Base-by-base conservation (phyloP, 92 coral and sea anemone genomes). In the Bergia sp. region DNA sequence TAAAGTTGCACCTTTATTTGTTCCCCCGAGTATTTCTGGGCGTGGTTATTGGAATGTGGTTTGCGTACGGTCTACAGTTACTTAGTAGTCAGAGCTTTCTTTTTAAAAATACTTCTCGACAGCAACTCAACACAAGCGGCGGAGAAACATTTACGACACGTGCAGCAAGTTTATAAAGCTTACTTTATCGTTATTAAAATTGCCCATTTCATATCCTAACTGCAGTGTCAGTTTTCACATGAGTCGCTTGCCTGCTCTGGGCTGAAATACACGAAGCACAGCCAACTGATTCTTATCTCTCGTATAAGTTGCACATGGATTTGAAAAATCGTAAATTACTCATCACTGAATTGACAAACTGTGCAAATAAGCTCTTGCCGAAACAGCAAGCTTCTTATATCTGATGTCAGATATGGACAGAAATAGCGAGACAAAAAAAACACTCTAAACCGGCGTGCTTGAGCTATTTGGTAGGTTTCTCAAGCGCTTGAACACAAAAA, bases 251-350 rank as follows among this genome's bases (percentile, higher is more conserved):
- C 47, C 37, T 5, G 64, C 64, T 38, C 40, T 29, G 44, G 29
- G 65, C 37, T 71, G 45, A 69, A 37, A 71, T 43, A 45, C 53
- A 45, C 20, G 66, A 71, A 47, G 47, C 78, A 45, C 66, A 66
- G 47, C 67, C 75, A 42, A 42, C 61, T 66, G 87, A 84, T 84
- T 84, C 78, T 84, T 84, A 84, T 84, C 87, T 84, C 67, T 67
- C 15, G 41, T 71, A 47, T 15, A 71, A 49, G 42, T 84, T 74
- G 87, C 87, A 84, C 87, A 84, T 84, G 57, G 87, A 69, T 72
- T 82, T 36, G 23, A 29, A 84, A 84, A 84, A 43, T 16, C 37
- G 66, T 20, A 44, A 84, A 71, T 47, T 84, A 84, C 87, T 84
- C 77, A 15, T 69, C 77, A 45, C n/a, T 18, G 43, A 9, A 37